Base-by-base conservation (phyloP, 2,113 vertebrate genomes). In the Apaloderma vittatum region DNA sequence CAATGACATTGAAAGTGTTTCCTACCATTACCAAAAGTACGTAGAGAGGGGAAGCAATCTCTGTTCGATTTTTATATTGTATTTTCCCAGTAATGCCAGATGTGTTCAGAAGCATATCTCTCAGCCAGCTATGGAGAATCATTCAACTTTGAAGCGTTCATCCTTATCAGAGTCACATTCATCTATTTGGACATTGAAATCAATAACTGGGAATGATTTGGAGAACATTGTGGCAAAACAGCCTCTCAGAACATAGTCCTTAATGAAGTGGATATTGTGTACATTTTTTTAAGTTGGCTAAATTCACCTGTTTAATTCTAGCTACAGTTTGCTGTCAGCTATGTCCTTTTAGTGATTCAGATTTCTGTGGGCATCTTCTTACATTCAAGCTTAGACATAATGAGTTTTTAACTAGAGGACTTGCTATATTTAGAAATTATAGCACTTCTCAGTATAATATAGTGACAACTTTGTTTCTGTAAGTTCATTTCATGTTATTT, bases 181-280 rank as follows among this genome's bases (percentile, higher is more conserved):
- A 54, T 83, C 57, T 8, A 3, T 40, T 48, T 94, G 54, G 61
- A 81, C 34, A 72, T 26, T 75, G 72, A 81, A 83, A 93, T 95
- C 91, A 83, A 61, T 95, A 94, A 67, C 63, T 72, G 24, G 34
- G 52, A 93, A 86, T 84, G 54, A 86, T 90, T 88, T 86, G 48
- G 23, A 34, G 75, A 36, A 27, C n/a, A 30, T 2, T 54, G 72
- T 65, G n/a, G 23, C 18, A 88, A 81, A 92, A 68, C 6, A 88
- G 19, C 20, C 30, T 73, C 58, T 94, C 30, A 52, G 59, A 86
- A 73, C 17, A 45, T 2, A 88, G 12, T 4, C 45, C 61, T 52
- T 65, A 86, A 88, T 34, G 17, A 88, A 74, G 23, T 29, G 9
- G 17, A n/a, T 46, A 29, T 62, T 63, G 24, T 37, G 40, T n/a